Evolutionary conservation across 2,113 vertebrate genomes (phyloP), one percentile per base, ranked within the genome.

Genomic region (Heteronetta atricapilla): DNA sequence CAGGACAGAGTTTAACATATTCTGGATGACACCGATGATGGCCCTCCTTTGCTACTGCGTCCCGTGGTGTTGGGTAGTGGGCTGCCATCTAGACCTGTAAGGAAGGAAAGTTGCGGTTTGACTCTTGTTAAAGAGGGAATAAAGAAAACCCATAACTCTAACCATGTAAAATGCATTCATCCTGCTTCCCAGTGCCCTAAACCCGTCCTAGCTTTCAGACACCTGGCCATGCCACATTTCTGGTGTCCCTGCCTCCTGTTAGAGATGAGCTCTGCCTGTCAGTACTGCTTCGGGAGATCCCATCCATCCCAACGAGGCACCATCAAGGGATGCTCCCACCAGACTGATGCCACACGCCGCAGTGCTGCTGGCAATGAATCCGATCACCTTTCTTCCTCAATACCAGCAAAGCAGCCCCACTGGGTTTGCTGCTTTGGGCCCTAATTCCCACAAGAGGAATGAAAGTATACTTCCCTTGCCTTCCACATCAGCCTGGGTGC

Each of bases 201-300:
- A 44, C 36, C 20, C n/a, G 63, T 16, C 42, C 48, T 58, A n/a
- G 64, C 9, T 31, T 46, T 13, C 28, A 53, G 10, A 42, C 46
- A n/a, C 16, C 13, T 7, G 28, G 15, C 8, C 23, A n/a, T 42
- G 26, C 42, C 64, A 25, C 2, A 1, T 7, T 28, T 33, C 40
- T 63, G 52, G 16, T 60, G 70, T 67, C 34, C 44, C 13, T 74
- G 46, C 36, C 29, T 64, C 20, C n/a, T 64, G 1, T 5, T 6
- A 22, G 11, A n/a, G 13, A n/a, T 29, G 55, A 69, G 50, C 31
- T 69, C 34, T 83, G n/a, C 8, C 19, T 20, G 67, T 56, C 63
- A 16, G 34, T 0, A 0, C 63, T 56, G 31, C 22, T 50, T 22
- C 13, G 38, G 42, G 73, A 76, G 1, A 0, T 25, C 22, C 5